Evolutionary conservation across 2,888 invertebrate species (phyloP).

Genomic region (Hipparchia sbordonii): DNA sequence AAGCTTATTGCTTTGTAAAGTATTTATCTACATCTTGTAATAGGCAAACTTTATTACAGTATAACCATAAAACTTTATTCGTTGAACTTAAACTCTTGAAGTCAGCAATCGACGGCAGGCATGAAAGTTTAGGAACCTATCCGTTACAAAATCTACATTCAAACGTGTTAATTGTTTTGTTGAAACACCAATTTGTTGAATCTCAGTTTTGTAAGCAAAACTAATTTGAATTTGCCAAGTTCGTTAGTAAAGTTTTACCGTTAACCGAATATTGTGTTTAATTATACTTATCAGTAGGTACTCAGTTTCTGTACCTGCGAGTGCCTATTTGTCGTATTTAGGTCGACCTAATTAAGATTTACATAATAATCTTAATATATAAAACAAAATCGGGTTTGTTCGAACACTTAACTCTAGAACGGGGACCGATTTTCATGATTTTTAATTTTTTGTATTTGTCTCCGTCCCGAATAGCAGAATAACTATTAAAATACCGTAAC

Average conservation of each 20-base stretch:
- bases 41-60: neutral
- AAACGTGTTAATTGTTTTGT: constrained; percentile 12
- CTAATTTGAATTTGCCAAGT: constrained; percentile 26
- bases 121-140: neutral
- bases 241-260: constrained; percentile 28
- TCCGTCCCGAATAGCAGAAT: too few relatives aligned
- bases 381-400: too few relatives aligned
- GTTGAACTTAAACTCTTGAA: neutral
- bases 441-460: too few relatives aligned
- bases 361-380: too few relatives aligned
- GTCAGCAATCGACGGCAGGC: neutral
- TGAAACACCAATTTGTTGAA: constrained; percentile 10
- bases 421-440: too few relatives aligned
- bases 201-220: constrained; percentile 28
- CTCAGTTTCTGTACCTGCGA: neutral
- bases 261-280: constrained; percentile 15
- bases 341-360: neutral
- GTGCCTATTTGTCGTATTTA: neutral
- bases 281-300: neutral
- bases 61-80: neutral
- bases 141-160: constrained; percentile 14
- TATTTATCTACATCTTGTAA: neutral
- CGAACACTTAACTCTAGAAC: too few relatives aligned
- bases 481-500: too few relatives aligned
- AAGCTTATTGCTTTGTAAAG: neutral